Evolutionary conservation across 1,140 invertebrate genomes (phyloP).

Genomic region (Drosophila navojoa): DNA sequence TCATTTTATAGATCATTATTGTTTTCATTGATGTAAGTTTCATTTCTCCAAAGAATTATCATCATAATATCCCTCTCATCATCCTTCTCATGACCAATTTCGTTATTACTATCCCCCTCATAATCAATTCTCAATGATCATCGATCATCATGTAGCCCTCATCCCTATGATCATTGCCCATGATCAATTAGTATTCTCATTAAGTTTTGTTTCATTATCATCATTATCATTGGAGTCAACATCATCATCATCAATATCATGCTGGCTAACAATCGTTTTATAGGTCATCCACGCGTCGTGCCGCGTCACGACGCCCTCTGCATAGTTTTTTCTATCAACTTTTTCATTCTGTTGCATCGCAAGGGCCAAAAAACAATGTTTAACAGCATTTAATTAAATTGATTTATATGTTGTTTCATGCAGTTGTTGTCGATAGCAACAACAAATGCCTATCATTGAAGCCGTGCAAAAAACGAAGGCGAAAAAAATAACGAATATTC

Average conservation of each 20-base stretch:
- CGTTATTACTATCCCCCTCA: no score
- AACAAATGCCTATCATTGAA: constrained; percentile 28
- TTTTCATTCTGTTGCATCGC: not conserved
- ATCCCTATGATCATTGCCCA: no score
- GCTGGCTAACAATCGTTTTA: not conserved
- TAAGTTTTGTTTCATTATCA: no score
- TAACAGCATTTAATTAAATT: constrained; percentile 72
- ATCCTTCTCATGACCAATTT: no score
- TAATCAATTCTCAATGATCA: no score
- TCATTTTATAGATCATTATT: no score
- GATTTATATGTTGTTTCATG: constrained; percentile 58
- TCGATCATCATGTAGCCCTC: no score
- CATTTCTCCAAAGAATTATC: no score
- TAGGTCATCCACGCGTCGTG: not conserved
- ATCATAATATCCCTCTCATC: no score
- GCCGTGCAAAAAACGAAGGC: not conserved
- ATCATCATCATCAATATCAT: not conserved
- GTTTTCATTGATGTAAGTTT: no score
- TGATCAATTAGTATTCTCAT: no score
- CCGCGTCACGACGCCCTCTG: not conserved
- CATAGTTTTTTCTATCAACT: not conserved
- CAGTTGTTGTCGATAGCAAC: constrained; percentile 28
- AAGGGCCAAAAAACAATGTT: constrained; percentile 19
- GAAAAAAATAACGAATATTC: constrained; percentile 20
- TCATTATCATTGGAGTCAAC: no score